A percentile compares a stretch with the other conserved stretches of the same genome.
These are phyloP conservation scores for Seriola rivoliana DNA, from an alignment of 2,113 vertebrate genomes.

Conservation along the genomic window DNA sequence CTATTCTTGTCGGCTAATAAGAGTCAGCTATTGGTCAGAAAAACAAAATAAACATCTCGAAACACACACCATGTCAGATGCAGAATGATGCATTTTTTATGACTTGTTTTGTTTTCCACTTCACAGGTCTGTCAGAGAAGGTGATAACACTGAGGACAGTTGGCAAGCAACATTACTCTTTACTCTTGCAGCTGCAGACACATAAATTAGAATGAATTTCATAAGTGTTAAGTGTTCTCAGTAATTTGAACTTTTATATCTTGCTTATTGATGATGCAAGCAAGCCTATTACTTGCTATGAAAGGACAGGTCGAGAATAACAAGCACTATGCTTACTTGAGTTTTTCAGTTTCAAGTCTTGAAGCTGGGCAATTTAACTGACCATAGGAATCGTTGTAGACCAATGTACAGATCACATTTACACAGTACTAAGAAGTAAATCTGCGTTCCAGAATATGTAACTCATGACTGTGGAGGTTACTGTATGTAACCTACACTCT, in stretches of 20 bases:
- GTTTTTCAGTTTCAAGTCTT: not conserved
- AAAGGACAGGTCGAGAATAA: not conserved
- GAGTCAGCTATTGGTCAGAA: too few species aligned
- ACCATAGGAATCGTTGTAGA: not conserved
- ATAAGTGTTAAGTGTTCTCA: not conserved
- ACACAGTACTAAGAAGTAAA: not conserved
- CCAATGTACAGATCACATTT: not conserved
- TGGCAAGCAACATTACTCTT: not conserved
- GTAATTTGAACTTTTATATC: not conserved
- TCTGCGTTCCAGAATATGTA: not conserved
- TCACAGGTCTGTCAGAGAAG: not conserved
- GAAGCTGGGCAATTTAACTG: not conserved
- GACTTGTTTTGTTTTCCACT: not conserved
- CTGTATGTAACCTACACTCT: not conserved
- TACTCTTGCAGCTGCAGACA: slow-evolving; percentile 7
- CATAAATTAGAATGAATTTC: not conserved
- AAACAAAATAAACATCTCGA: too few species aligned
- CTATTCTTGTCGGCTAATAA: too few species aligned
- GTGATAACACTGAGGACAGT: not conserved
- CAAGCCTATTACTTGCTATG: not conserved
- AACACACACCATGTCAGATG: not conserved
- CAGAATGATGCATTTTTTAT: not conserved
- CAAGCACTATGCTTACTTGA: not conserved
- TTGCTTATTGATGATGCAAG: not conserved
- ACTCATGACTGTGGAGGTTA: too few species aligned